Conservation (phyloP, 1,140 invertebrate genomes). For the Tetramorium simillimum region DNA sequence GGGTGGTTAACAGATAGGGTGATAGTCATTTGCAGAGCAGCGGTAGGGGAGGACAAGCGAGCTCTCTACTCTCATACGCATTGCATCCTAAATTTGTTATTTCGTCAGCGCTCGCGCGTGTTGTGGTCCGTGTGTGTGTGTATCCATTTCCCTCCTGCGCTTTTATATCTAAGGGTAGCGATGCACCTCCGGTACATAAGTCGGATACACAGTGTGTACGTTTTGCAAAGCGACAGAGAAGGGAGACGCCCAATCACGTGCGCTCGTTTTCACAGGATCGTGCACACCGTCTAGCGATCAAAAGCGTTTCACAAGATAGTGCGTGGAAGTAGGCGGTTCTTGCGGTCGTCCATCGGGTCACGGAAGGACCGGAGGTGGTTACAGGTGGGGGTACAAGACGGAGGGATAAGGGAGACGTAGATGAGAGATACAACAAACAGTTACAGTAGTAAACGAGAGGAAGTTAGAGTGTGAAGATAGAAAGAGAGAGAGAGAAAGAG, state of each 20-base stretch:
- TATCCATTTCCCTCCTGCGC: slow-evolving; percentile 59
- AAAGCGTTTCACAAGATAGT: slow-evolving; percentile 72
- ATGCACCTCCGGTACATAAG: slow-evolving; percentile 51
- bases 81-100: slow-evolving; percentile 68
- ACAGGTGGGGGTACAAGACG: not conserved
- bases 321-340: slow-evolving; percentile 57
- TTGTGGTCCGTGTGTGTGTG: not conserved
- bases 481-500: not conserved
- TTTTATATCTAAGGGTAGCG: slow-evolving; percentile 67
- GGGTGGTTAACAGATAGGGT: slow-evolving; percentile 49
- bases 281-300: slow-evolving; percentile 81
- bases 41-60: slow-evolving; percentile 67
- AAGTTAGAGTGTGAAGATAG: slow-evolving; percentile 19
- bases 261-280: slow-evolving; percentile 79
- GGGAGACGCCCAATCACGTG: slow-evolving; percentile 85
- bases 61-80: slow-evolving; percentile 70
- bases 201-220: slow-evolving; percentile 69
- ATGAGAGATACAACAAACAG: not conserved
- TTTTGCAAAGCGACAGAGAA: slow-evolving; percentile 85
- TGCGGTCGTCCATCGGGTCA: slow-evolving; percentile 48
- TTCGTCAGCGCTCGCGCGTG: slow-evolving; percentile 27
- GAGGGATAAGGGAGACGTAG: not conserved
- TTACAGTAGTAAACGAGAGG: slow-evolving; percentile 19
- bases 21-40: slow-evolving; percentile 69
- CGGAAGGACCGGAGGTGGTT: not conserved